These are phyloP conservation scores for Microtus oregoni DNA, from an alignment of 2,113 vertebrate genomes.

Conservation along the genomic window DNA sequence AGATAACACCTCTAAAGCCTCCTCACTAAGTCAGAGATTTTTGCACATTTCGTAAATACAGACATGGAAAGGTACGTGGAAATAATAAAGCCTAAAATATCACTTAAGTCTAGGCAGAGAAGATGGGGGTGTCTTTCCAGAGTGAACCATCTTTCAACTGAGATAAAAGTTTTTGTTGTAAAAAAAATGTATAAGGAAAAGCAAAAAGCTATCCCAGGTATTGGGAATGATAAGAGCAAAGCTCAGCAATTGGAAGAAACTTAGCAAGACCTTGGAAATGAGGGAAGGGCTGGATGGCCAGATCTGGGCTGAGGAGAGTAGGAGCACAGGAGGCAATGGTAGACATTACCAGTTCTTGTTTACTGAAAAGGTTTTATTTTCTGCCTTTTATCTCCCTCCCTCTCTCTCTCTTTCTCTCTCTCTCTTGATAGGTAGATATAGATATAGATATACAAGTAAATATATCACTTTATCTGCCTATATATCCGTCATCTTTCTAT, in stretches of 20 bases:
- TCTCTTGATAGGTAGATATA: no score
- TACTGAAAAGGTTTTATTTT: neutral
- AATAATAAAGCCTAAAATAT: neutral
- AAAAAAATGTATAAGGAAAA: neutral
- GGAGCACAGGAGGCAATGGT: neutral
- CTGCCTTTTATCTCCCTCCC: neutral
- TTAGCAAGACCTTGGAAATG: neutral
- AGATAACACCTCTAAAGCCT: neutral
- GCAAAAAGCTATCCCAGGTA: neutral
- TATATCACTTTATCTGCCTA: neutral
- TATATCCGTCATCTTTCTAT: neutral
- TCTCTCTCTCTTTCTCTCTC: no score
- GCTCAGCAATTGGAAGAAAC: neutral
- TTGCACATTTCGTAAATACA: neutral
- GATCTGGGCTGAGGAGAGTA: neutral
- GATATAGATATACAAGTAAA: no score
- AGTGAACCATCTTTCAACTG: neutral
- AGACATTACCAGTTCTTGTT: neutral
- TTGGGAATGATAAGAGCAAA: neutral
- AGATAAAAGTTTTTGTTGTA: neutral
- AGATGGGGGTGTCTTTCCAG: neutral
- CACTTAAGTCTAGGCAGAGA: neutral
- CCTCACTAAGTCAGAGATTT: neutral
- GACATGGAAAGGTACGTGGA: neutral
- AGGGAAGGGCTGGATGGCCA: neutral